Evolutionary conservation across 2,113 vertebrate species (phyloP), one percentile per base, ranked within the genome.

Genomic region (Hydropotes inermis): DNA sequence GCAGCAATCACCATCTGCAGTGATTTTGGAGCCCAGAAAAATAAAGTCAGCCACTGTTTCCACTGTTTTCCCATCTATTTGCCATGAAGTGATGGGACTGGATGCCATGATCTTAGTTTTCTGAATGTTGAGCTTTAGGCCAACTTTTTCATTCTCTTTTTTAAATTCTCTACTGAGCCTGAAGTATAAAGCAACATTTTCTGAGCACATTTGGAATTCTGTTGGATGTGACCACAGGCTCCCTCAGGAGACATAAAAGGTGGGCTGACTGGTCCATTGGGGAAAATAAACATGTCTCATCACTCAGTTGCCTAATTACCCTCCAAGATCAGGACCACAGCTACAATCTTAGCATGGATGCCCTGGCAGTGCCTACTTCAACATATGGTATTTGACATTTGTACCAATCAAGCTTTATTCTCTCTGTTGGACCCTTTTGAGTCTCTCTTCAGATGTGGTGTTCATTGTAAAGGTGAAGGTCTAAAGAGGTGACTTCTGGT

Each of bases 371-470:
- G 30, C 14, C 55, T 58, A 58, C n/a, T 43, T 76, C 74, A 76
- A 23, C 6, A 14, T 36, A 27, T 50, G 23, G n/a, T 58, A 74
- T 81, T 61, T 92, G 33, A 14, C 45, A 57, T 61, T 94, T 87
- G n/a, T 87, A 50, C 16, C 84, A 52, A 28, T 91, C 58, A 57
- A 52, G 21, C 60, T 88, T 84, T 79, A n/a, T 33, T 9, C 45
- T 93, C 43, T 94, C 39, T 36, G 19, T 58, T 90, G 57, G 57
- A 28, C 47, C 82, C 67, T 60, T 91, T 79, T 85, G 36, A 86
- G n/a, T 10, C 28, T 97, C 64, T 82, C 47, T 89, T 96, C 61
- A 94, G 86, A 95, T 61, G 33, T 92, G 21, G 45, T 89, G 89
- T 93, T 83, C 33, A 12, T 13, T 47, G 47, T 81, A 54, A 97